These are phyloP conservation scores for Zophobas atratus DNA, from an alignment of 1,140 invertebrate species.

Conservation along the genomic window DNA sequence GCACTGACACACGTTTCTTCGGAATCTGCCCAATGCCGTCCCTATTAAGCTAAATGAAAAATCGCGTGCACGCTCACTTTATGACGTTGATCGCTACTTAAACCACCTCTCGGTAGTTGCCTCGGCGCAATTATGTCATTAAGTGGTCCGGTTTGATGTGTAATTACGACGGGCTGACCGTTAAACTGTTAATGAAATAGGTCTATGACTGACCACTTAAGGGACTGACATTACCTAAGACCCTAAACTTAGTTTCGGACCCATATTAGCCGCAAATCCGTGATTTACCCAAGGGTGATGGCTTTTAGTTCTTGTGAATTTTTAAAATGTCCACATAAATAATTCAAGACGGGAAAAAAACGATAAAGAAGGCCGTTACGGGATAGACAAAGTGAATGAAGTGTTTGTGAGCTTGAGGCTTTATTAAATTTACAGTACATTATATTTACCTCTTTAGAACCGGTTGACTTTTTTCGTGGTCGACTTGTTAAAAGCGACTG, in stretches of 20 bases:
- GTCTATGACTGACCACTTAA: slow-evolving; percentile 40
- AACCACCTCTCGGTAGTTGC: slow-evolving; percentile 27
- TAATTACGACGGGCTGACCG: slow-evolving; percentile 25
- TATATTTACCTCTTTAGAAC: slow-evolving; percentile 23
- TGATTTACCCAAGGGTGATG: slow-evolving; percentile 6
- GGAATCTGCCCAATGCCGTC: neutral
- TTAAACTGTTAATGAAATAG: slow-evolving; percentile 38
- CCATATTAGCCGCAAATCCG: slow-evolving; percentile 18
- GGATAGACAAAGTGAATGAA: slow-evolving; percentile 16
- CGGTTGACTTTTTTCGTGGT: slow-evolving; percentile 23
- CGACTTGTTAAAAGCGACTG: neutral
- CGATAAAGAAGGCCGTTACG: neutral
- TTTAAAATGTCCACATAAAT: slow-evolving; percentile 20
- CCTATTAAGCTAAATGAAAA: slow-evolving; percentile 19
- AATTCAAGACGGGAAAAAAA: slow-evolving; percentile 25
- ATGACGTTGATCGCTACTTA: slow-evolving; percentile 12
- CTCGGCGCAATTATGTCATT: slow-evolving; percentile 35
- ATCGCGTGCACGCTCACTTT: slow-evolving; percentile 20
- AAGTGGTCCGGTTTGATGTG: slow-evolving; percentile 36
- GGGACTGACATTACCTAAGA: neutral
- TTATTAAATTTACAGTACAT: slow-evolving; percentile 22
- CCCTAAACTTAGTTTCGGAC: neutral
- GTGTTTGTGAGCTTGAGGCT: slow-evolving; percentile 24
- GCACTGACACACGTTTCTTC: no score
- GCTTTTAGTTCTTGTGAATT: slow-evolving; percentile 26